Evolutionary conservation across 30 jellyfish, hydroid and myxozoan species (phyloP).

Genomic region (Mastigias papua): DNA sequence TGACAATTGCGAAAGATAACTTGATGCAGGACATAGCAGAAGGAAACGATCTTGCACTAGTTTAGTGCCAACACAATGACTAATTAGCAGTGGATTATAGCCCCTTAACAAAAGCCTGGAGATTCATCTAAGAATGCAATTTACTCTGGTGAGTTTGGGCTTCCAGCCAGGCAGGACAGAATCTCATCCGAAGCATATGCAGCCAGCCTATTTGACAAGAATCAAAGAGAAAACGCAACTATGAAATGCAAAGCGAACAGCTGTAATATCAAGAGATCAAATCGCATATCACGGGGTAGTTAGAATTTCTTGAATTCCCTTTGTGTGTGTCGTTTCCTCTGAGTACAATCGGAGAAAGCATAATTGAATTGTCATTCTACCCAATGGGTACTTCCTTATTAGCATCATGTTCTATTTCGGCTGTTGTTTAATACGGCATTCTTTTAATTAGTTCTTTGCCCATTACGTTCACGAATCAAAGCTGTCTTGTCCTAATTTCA

Average conservation of each 20-base stretch:
- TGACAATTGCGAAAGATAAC: too few relatives aligned
- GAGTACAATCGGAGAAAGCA: neutral
- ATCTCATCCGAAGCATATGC: too few relatives aligned
- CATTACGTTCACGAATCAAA: neutral
- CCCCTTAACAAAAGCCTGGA: too few relatives aligned
- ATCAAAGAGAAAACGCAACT: neutral
- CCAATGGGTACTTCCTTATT: neutral
- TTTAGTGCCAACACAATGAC: too few relatives aligned
- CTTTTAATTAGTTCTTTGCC: neutral
- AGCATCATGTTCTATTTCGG: neutral
- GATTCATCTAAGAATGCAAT: too few relatives aligned
- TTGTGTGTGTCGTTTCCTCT: neutral
- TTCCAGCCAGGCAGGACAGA: too few relatives aligned
- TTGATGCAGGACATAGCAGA: too few relatives aligned
- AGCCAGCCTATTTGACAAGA: neutral
- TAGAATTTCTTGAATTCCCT: neutral
- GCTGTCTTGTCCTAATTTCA: neutral
- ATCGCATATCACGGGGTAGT: neutral
- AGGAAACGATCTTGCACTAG: too few relatives aligned
- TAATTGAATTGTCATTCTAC: neutral
- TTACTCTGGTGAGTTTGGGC: too few relatives aligned
- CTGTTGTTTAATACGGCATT: neutral
- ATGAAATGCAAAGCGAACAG: neutral
- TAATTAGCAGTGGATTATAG: too few relatives aligned
- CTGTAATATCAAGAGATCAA: neutral